Evolutionary conservation across 2,113 vertebrate genomes (phyloP).

Genomic region (Poeciliopsis retropinna): DNA sequence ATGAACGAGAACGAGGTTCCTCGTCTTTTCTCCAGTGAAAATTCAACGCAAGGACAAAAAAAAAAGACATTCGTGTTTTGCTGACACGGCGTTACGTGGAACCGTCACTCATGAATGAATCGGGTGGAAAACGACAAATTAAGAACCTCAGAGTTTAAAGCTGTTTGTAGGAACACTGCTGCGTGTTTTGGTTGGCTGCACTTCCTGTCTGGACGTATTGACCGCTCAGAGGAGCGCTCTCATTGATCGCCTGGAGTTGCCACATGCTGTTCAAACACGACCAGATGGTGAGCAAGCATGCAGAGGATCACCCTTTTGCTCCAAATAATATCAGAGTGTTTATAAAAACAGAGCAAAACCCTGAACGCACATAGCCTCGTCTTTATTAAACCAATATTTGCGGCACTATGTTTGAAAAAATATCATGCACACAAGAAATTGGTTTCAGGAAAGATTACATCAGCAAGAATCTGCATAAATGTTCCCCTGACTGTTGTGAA

Average conservation of each 20-base stretch:
- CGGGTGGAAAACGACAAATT: background rate
- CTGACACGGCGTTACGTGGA: conserved; percentile 40
- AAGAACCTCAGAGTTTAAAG: too few relatives aligned
- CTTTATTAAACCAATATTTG: too few relatives aligned
- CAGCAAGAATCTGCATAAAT: too few relatives aligned
- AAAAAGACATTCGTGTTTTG: conserved; percentile 54
- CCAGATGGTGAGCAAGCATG: conserved; percentile 34
- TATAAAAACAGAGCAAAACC: background rate
- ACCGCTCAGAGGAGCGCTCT: conserved; percentile 15
- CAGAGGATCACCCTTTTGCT: background rate
- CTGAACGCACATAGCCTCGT: background rate
- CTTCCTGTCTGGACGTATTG: conserved; percentile 1
- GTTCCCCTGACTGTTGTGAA: too few relatives aligned
- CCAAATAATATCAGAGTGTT: background rate
- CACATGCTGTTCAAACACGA: conserved; percentile 20
- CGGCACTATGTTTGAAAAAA: too few relatives aligned
- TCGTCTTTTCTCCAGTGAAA: conserved; percentile 2
- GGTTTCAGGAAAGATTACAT: too few relatives aligned
- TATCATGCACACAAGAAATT: too few relatives aligned
- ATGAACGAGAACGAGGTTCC: conserved; percentile 66
- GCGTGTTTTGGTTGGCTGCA: background rate
- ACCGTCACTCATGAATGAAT: conserved; percentile 32
- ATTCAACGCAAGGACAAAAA: conserved; percentile 51
- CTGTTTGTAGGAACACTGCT: too few relatives aligned
- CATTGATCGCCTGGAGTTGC: conserved; percentile 29